phyloP scores from a whole-genome alignment of 2,888 invertebrate species.

The Mechanitis messenoides region DNA sequence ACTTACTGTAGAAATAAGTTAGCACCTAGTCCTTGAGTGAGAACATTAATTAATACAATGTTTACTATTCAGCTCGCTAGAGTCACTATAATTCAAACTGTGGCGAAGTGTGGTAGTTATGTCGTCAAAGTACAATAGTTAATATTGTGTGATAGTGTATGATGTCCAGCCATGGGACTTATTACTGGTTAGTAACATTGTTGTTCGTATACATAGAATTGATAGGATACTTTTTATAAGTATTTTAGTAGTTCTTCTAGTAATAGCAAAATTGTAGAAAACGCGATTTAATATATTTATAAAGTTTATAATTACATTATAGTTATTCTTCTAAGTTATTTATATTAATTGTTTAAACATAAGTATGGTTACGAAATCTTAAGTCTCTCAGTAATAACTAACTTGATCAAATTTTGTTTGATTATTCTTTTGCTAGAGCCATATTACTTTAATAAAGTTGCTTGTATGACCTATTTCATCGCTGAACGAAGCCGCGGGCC shows the following conservation, averaged over 20 bases:
- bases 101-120: not conserved
- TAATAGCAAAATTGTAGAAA: too few species aligned
- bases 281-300: too few species aligned
- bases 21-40: too few species aligned
- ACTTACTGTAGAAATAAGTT: too few species aligned
- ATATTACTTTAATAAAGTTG: not conserved
- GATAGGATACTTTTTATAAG: too few species aligned
- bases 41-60: too few species aligned
- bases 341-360: not conserved
- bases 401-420: not conserved
- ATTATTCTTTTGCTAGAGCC: conserved; percentile 1
- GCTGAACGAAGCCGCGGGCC: not conserved
- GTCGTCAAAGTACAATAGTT: not conserved
- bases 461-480: not conserved
- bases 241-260: too few species aligned
- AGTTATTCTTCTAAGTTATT: too few species aligned
- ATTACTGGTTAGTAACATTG: conserved; percentile 5
- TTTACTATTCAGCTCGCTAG: too few species aligned
- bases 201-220: not conserved
- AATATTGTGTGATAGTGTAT: not conserved
- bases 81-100: too few species aligned
- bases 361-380: not conserved
- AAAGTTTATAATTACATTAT: too few species aligned
- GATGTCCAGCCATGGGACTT: not conserved
- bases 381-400: not conserved